Base-by-base conservation (phyloP, 1,140 invertebrate genomes). In the Drosophila kurseongensis region DNA sequence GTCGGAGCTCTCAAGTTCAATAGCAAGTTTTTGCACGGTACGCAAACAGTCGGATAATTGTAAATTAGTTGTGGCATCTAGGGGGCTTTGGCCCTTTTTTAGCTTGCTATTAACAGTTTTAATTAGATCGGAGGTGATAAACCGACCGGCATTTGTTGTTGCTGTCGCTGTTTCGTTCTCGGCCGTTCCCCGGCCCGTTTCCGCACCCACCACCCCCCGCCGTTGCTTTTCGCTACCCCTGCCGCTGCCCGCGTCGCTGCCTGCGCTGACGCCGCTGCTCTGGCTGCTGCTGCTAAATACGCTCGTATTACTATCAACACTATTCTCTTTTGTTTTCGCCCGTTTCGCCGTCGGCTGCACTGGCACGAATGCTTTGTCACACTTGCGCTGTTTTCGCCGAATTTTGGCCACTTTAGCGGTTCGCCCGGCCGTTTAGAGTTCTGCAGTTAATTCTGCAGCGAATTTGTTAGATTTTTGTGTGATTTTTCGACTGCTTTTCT, bases 301-400 rank as follows among this genome's bases (percentile, higher is more conserved):
- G 81, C 81, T 85, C 48, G 82, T 81, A 45, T 84, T 86, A 67
- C 83, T 88, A 74, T 89, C 83, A 89, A 88, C 84, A 68, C 84
- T 88, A 66, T 89, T 89, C 59, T 89, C 84, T 84, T 89, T 89
- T 89, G 84, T 89, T 89, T 89, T 89, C 62, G 84, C 83, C 77
- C 84, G 73, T 72, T 89, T 89, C 61, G 85, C 61, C 52, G 61
- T 75, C 68, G 80, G 68, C 65, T 86, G 78, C 71, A 60, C 69
- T 63, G 71, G 84, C 84, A 80, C 84, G 72, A 68, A 89, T 60
- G 56, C 74, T 83, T 89, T 89, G 76, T 89, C 85, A 80, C 85
- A 68, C 66, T 89, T 89, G 75, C 84, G 80, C 80, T 89, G 84
- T 89, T 89, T 89, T 90, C 84, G 85, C 71, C 85, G 69, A 89